phyloP scores from a whole-genome alignment of 2,888 invertebrate genomes.

The Hydrotaea cyrtoneurina region DNA sequence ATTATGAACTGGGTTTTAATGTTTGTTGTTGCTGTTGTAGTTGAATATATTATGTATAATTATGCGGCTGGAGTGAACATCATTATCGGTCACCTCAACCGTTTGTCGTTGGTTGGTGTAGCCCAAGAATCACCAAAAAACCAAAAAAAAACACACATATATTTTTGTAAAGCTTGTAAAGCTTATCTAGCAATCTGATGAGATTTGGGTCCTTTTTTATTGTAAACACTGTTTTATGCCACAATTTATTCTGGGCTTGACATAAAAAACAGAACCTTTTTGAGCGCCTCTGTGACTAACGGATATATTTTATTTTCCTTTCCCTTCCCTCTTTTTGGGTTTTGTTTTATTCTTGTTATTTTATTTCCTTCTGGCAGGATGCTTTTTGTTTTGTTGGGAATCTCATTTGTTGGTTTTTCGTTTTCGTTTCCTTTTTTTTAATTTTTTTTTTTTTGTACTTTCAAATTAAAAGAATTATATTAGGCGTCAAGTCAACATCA shows the following conservation, averaged over 20 bases:
- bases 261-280: background rate
- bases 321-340: background rate
- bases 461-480: constrained; percentile 44
- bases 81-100: too few relatives aligned
- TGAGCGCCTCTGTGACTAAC: background rate
- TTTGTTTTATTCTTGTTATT: too few relatives aligned
- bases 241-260: constrained; percentile 3
- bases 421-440: too few relatives aligned
- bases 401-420: too few relatives aligned
- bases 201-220: constrained; percentile 21
- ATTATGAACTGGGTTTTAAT: background rate
- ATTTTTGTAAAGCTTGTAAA: background rate
- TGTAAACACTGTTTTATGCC: constrained; percentile 13
- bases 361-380: too few relatives aligned
- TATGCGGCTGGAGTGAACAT: background rate
- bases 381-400: too few relatives aligned
- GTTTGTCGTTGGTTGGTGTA: too few relatives aligned
- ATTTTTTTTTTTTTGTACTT: too few relatives aligned
- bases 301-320: background rate
- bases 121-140: background rate
- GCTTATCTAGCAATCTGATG: constrained; percentile 36
- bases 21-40: background rate
- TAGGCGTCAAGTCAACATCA: constrained; percentile 10
- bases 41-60: constrained; percentile 2
- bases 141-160: background rate